Conservation (phyloP, 2,797 vertebrate genomes). For the Lates japonicus region DNA sequence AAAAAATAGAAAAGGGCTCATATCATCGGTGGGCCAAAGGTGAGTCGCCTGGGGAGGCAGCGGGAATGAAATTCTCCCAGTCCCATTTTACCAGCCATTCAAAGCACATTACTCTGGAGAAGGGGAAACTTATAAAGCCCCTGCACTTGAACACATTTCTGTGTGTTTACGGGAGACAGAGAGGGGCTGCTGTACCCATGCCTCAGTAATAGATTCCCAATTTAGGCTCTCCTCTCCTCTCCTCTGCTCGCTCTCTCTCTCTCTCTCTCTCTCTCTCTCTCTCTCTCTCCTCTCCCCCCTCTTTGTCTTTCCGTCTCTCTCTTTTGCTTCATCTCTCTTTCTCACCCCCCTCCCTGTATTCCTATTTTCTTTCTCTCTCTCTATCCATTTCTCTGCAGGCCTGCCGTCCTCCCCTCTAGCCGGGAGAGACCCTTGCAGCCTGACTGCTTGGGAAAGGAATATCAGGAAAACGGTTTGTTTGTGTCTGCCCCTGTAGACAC, state of each 20-base stretch:
- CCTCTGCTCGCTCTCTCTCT: no score
- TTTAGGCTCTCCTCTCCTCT: slow-evolving; percentile 80
- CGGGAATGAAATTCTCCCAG: slow-evolving; percentile 97
- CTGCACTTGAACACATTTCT: slow-evolving; percentile 92
- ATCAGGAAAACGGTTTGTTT: slow-evolving; percentile 78
- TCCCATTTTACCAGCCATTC: slow-evolving; percentile 93
- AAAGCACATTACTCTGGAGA: slow-evolving; percentile 94
- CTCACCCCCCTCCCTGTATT: slow-evolving; percentile 57
- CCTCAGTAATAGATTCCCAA: slow-evolving; percentile 91
- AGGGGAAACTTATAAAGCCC: slow-evolving; percentile 91
- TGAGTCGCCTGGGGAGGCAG: slow-evolving; percentile 95
- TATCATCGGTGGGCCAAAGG: slow-evolving; percentile 96
- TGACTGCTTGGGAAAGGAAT: slow-evolving; percentile 67
- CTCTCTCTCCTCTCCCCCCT: slow-evolving; percentile 13
- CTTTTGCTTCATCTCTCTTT: slow-evolving; percentile 59
- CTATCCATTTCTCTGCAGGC: slow-evolving; percentile 63
- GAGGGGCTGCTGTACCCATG: slow-evolving; percentile 80
- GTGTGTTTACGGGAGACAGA: slow-evolving; percentile 90
- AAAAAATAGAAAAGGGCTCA: slow-evolving; percentile 92
- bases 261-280: no score
- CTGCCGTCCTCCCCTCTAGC: slow-evolving; percentile 50
- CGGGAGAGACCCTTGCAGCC: slow-evolving; percentile 54
- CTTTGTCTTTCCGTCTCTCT: slow-evolving; percentile 64
- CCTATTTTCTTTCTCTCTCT: slow-evolving; percentile 46
- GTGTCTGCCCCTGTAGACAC: slow-evolving; percentile 72